Evolutionary conservation across 1,140 invertebrate species (phyloP).

Genomic region (Polyergus mexicanus): DNA sequence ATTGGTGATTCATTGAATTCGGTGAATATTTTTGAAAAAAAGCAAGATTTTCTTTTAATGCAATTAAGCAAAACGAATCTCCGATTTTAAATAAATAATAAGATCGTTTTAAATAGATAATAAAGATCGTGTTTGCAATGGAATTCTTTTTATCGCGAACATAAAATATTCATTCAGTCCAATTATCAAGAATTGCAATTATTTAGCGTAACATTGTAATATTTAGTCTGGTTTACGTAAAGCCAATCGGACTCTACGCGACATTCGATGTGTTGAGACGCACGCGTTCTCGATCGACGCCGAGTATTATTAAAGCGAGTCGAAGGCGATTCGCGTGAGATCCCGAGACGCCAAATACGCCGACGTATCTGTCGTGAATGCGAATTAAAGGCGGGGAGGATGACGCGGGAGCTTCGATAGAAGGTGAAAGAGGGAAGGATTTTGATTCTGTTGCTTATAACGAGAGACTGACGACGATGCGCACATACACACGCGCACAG

Average conservation of each 20-base stretch:
- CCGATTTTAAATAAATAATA: neutral
- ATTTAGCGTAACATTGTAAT: neutral
- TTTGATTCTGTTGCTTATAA: conserved; percentile 43
- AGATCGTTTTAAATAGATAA: neutral
- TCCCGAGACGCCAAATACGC: conserved; percentile 49
- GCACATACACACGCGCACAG: neutral
- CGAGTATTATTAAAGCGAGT: conserved; percentile 56
- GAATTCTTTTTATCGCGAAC: neutral
- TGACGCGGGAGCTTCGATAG: neutral
- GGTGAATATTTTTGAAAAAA: conserved; percentile 7
- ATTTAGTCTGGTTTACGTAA: neutral
- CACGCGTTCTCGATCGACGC: conserved; percentile 6
- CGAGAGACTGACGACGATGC: conserved; percentile 33
- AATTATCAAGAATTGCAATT: neutral
- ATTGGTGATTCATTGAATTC: neutral
- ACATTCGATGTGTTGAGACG: neutral
- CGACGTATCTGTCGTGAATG: conserved; percentile 58
- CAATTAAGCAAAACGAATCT: neutral
- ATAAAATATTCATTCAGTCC: neutral
- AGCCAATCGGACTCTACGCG: neutral
- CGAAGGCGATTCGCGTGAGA: conserved; percentile 50
- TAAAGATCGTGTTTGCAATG: neutral
- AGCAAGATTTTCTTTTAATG: neutral
- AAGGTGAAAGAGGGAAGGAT: conserved; percentile 24
- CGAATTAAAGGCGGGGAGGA: conserved; percentile 44